Conservation (phyloP, 1,140 invertebrate genomes). For the Bombus affinis region DNA sequence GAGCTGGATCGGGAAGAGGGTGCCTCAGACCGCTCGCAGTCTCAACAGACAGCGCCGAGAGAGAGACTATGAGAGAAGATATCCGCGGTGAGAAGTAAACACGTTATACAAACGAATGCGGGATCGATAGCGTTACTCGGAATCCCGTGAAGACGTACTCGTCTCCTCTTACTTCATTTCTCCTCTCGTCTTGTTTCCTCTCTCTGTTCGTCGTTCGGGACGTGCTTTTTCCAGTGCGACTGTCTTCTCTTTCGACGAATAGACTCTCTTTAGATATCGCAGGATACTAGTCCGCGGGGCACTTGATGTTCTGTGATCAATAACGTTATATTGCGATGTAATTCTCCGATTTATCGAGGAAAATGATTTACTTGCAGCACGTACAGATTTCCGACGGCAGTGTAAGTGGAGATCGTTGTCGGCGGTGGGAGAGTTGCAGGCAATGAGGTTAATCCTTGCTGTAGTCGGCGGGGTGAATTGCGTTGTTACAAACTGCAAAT, state of each 20-base stretch:
- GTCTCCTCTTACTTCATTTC: background rate
- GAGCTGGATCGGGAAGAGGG: slow-evolving; percentile 61
- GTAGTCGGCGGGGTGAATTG: background rate
- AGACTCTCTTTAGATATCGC: no score
- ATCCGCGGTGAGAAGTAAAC: slow-evolving; percentile 74
- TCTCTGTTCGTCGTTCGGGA: background rate
- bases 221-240: background rate
- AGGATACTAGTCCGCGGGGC: no score
- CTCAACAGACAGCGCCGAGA: slow-evolving; percentile 36
- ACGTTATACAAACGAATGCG: slow-evolving; percentile 72
- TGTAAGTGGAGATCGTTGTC: background rate
- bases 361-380: slow-evolving; percentile 3
- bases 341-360: slow-evolving; percentile 4
- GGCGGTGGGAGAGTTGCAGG: background rate
- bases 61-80: slow-evolving; percentile 62
- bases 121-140: slow-evolving; percentile 66
- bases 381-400: background rate
- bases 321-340: slow-evolving; percentile 2
- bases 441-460: background rate
- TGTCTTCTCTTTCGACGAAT: no score
- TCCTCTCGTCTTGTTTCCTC: background rate
- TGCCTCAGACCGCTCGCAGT: slow-evolving; percentile 48
- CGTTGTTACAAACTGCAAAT: background rate
- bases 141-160: background rate
- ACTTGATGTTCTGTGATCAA: slow-evolving; percentile 16